A percentile compares a stretch with the other conserved stretches of the same genome.
Conservation (phyloP, 2,888 invertebrate species). For the Gymnocheta viridis region DNA sequence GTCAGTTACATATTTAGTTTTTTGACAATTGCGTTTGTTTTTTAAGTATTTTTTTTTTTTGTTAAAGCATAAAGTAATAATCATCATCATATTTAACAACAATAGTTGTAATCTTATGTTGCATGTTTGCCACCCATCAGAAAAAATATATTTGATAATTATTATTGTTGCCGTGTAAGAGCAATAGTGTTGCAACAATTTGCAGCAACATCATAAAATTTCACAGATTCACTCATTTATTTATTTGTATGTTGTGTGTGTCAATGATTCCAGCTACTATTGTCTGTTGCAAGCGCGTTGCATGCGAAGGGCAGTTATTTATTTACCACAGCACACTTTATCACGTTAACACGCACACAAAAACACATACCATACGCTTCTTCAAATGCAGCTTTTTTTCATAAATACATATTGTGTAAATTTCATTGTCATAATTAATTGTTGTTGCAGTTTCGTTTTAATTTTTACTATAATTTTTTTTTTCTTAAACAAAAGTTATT, state of each 20-base stretch:
- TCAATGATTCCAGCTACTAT: constrained; percentile 37
- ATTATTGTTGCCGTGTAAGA: constrained; percentile 22
- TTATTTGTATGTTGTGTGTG: constrained; percentile 12
- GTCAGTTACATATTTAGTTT: constrained; percentile 47
- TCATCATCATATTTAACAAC: constrained; percentile 36
- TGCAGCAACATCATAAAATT: constrained; percentile 38
- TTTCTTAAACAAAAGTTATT: constrained; percentile 35
- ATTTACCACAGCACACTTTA: constrained; percentile 27
- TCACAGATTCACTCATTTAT: constrained; percentile 28
- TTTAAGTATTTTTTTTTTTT: background rate
- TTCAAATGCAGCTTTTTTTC: background rate
- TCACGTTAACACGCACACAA: background rate
- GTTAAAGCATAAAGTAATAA: constrained; percentile 23
- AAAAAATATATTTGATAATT: constrained; percentile 36
- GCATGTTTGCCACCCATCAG: constrained; percentile 58
- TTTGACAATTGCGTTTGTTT: constrained; percentile 35
- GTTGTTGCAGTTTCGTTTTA: constrained; percentile 19
- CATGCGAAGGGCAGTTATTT: constrained; percentile 62
- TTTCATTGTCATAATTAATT: constrained; percentile 59
- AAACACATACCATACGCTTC: background rate
- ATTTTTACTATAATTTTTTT: background rate
- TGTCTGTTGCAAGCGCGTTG: constrained; percentile 55
- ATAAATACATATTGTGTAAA: constrained; percentile 46
- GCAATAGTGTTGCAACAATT: constrained; percentile 21
- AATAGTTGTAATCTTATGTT: constrained; percentile 47